Percentiles rank a stretch among this genome's conserved stretches.
Conservation (phyloP, 2,888 invertebrate genomes). For the Carpatolechia fugitivella region DNA sequence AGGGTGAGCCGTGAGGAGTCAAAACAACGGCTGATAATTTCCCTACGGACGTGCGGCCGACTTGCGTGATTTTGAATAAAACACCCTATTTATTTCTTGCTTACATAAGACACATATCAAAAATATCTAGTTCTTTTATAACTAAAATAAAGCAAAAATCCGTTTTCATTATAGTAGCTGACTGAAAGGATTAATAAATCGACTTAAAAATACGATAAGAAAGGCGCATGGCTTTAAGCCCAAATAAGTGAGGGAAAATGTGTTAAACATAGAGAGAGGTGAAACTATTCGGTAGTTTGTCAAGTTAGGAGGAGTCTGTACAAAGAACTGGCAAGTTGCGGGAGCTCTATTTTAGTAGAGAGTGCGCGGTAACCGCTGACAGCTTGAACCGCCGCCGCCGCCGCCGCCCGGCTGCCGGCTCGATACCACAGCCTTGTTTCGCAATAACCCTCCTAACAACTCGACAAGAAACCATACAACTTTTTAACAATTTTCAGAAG, state of each 20-base stretch:
- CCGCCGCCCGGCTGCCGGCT: conserved; percentile 24
- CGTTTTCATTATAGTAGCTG: too few relatives aligned
- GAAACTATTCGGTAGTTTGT: not conserved
- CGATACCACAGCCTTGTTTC: conserved; percentile 26
- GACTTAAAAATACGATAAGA: too few relatives aligned
- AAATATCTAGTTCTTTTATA: too few relatives aligned
- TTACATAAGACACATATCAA: too few relatives aligned
- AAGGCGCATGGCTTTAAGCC: too few relatives aligned
- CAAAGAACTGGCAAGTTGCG: conserved; percentile 36
- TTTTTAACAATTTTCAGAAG: conserved; percentile 15
- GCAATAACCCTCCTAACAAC: conserved; percentile 21
- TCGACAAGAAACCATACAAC: conserved; percentile 18
- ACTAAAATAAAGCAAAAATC: too few relatives aligned
- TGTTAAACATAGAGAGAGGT: too few relatives aligned
- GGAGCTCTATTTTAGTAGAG: conserved; percentile 31
- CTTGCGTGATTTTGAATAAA: conserved; percentile 25
- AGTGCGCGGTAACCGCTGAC: conserved; percentile 30
- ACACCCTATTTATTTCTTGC: not conserved
- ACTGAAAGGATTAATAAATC: too few relatives aligned
- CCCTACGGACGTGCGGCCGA: conserved; percentile 33
- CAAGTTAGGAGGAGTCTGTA: conserved; percentile 30
- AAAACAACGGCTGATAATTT: conserved; percentile 35
- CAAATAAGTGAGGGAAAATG: too few relatives aligned
- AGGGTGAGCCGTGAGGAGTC: conserved; percentile 21
- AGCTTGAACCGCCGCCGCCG: conserved; percentile 14